phyloP scores from a whole-genome alignment of 2,113 vertebrate species.

The Callithrix jacchus region DNA sequence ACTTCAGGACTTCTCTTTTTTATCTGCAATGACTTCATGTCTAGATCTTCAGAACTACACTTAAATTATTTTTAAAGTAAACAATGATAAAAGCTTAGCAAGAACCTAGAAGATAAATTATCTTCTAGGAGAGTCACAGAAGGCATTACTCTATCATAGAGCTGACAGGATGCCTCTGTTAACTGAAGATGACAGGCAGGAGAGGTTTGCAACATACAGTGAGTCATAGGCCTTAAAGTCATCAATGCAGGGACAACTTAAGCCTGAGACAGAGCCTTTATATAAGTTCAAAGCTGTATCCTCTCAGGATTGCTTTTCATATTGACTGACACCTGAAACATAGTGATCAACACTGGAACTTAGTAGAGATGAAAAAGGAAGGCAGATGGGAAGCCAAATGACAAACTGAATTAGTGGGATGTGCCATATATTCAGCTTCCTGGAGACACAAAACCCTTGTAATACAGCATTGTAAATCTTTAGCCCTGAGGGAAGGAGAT shows the following conservation, averaged over 20 bases:
- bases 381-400: conserved; percentile 43
- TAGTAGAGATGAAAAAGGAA: conserved; percentile 73
- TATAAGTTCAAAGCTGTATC: conserved; percentile 80
- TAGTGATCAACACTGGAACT: conserved; percentile 57
- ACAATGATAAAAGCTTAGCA: conserved; percentile 17
- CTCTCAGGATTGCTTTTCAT: conserved; percentile 79
- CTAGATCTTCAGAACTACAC: not conserved
- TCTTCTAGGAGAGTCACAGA: conserved; percentile 38
- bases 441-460: conserved; percentile 42
- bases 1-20: not conserved
- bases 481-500: not conserved
- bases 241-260: conserved; percentile 68
- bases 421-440: conserved; percentile 14
- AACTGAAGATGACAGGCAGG: conserved; percentile 48
- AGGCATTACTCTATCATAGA: conserved; percentile 61
- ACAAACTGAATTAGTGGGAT: conserved; percentile 67
- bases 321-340: conserved; percentile 79
- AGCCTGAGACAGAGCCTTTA: conserved; percentile 72
- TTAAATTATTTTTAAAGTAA: conserved; percentile 23
- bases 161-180: conserved; percentile 67
- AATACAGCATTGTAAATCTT: conserved; percentile 12
- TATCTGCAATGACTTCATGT: not conserved
- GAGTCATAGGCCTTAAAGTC: conserved; percentile 71
- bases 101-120: conserved; percentile 18
- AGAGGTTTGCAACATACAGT: conserved; percentile 63